These are phyloP conservation scores for Lampropteryx suffumata DNA, from an alignment of 2,888 invertebrate genomes.

Conservation along the genomic window DNA sequence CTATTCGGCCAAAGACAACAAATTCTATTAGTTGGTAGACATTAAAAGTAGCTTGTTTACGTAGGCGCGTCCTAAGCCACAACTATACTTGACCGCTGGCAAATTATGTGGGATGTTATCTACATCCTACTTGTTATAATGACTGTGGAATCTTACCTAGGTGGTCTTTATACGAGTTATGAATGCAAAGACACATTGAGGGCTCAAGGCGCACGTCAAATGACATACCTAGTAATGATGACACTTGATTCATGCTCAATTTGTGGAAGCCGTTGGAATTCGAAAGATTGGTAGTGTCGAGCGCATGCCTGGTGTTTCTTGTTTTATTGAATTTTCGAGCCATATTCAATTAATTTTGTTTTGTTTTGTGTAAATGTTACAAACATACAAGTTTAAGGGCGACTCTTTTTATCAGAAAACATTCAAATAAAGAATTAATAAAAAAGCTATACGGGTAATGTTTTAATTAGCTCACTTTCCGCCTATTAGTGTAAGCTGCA, in stretches of 20 bases:
- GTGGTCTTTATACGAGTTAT: slow-evolving; percentile 30
- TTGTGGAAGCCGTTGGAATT: slow-evolving; percentile 1
- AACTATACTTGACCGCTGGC: slow-evolving; percentile 35
- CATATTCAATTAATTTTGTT: too few relatives aligned
- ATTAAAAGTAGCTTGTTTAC: neutral
- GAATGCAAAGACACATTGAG: slow-evolving; percentile 6
- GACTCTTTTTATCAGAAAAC: too few relatives aligned
- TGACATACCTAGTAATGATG: slow-evolving; percentile 6
- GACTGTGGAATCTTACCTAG: slow-evolving; percentile 25
- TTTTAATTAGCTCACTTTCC: too few relatives aligned
- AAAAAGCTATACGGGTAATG: too few relatives aligned
- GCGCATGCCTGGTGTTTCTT: too few relatives aligned
- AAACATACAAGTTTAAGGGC: too few relatives aligned
- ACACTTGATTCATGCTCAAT: slow-evolving; percentile 3
- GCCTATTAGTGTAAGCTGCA: too few relatives aligned
- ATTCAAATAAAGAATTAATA: too few relatives aligned
- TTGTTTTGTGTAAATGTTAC: too few relatives aligned
- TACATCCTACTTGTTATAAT: slow-evolving; percentile 37
- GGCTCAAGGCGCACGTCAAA: slow-evolving; percentile 5
- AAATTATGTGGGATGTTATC: slow-evolving; percentile 37
- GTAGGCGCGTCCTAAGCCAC: slow-evolving; percentile 16
- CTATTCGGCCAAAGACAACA: too few relatives aligned
- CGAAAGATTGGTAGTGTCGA: neutral
- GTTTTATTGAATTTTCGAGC: too few relatives aligned
- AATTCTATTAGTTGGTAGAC: neutral